These are phyloP conservation scores for Nothobranchius furzeri DNA, from an alignment of 2,113 vertebrate species.

Conservation along the genomic window DNA sequence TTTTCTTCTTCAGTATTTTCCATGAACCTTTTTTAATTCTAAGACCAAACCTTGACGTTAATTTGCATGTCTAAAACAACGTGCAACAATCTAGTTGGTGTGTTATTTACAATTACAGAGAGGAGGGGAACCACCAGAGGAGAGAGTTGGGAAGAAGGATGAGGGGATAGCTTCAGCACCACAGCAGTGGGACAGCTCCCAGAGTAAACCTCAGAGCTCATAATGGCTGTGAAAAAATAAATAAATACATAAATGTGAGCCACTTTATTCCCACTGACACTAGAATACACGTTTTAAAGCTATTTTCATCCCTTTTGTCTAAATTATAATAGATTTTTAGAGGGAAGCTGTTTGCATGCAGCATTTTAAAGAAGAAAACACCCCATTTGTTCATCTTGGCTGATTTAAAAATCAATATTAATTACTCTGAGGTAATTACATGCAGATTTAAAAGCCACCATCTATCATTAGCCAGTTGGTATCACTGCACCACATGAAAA, in stretches of 20 bases:
- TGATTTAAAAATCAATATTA: slow-evolving; percentile 56
- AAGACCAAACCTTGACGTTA: background rate
- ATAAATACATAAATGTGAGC: background rate
- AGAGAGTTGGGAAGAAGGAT: background rate
- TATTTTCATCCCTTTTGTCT: background rate
- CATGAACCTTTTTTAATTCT: too few species aligned
- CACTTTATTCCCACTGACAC: background rate
- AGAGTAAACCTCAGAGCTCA: background rate
- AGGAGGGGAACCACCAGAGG: background rate
- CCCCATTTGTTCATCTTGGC: slow-evolving; percentile 24
- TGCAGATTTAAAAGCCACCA: slow-evolving; percentile 44
- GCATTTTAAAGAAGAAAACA: slow-evolving; percentile 11
- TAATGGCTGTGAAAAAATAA: background rate
- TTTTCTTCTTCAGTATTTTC: too few species aligned
- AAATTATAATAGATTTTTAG: background rate
- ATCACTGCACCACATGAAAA: too few species aligned
- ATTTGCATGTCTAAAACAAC: background rate
- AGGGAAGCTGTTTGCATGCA: background rate
- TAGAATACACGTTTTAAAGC: background rate
- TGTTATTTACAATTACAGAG: background rate
- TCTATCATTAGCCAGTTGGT: slow-evolving; percentile 48
- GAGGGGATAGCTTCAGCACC: slow-evolving; percentile 55
- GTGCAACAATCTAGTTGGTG: background rate
- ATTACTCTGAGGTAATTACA: slow-evolving; percentile 48
- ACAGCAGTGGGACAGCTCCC: slow-evolving; percentile 64